Conservation (phyloP, 2,113 vertebrate genomes). For the Megaptera novaeangliae region DNA sequence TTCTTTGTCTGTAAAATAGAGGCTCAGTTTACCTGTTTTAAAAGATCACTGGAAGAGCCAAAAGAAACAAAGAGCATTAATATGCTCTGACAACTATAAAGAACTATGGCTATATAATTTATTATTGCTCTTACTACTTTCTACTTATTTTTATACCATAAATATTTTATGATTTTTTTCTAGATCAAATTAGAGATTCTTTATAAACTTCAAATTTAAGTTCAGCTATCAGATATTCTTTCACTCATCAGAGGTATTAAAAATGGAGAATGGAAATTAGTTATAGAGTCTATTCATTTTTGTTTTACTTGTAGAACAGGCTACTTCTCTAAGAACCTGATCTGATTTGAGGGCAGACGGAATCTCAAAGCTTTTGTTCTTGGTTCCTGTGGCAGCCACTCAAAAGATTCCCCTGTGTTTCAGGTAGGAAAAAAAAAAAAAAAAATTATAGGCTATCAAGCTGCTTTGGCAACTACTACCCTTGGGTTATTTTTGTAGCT, state of each 20-base stretch:
- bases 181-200: background rate
- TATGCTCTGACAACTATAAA: background rate
- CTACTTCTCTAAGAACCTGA: background rate
- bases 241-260: background rate
- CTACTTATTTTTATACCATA: background rate
- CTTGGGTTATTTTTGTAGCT: conserved; percentile 26
- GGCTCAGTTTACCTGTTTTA: background rate
- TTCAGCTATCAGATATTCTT: background rate
- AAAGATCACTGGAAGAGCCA: background rate
- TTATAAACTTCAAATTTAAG: background rate
- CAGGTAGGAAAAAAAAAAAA: background rate
- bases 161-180: background rate
- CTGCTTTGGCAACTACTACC: background rate
- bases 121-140: background rate
- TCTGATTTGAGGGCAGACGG: background rate
- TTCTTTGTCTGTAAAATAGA: background rate
- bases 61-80: background rate
- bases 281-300: background rate
- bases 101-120: background rate
- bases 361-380: conserved; percentile 4
- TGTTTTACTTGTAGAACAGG: conserved; percentile 16
- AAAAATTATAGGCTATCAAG: background rate
- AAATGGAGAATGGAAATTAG: background rate
- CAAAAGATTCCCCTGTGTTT: background rate
- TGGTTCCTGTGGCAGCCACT: background rate